phyloP scores from a whole-genome alignment of 1,140 invertebrate species.

The Drosophila ficusphila region DNA sequence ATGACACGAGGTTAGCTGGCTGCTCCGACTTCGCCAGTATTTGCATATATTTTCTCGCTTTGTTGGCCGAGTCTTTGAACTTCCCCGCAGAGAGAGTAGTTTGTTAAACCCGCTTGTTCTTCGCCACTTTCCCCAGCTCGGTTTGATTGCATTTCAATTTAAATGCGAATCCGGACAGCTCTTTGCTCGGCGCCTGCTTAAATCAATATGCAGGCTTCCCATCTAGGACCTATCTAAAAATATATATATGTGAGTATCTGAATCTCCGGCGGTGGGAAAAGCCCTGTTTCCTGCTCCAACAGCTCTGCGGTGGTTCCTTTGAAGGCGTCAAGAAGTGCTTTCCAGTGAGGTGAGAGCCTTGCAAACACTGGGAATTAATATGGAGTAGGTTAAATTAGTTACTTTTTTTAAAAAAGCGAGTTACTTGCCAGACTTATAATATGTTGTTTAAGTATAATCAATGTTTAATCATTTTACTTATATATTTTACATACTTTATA shows the following conservation, averaged over 20 bases:
- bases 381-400: too few species aligned
- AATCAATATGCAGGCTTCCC: conserved; percentile 29
- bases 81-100: conserved; percentile 3
- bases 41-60: conserved; percentile 44
- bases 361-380: neutral
- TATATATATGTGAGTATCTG: too few species aligned
- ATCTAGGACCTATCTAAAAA: neutral
- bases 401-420: too few species aligned
- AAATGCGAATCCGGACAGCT: conserved; percentile 26
- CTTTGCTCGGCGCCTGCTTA: conserved; percentile 13
- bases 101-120: conserved; percentile 20
- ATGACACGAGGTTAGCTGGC: conserved; percentile 19
- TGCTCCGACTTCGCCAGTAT: conserved; percentile 15
- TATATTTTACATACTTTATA: too few species aligned
- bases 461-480: too few species aligned
- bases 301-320: conserved; percentile 28
- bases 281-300: conserved; percentile 19
- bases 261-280: conserved; percentile 1
- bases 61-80: conserved; percentile 41
- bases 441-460: too few species aligned
- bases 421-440: too few species aligned
- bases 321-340: neutral
- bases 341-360: neutral
- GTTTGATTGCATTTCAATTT: conserved; percentile 44
- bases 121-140: neutral